Conservation (phyloP, 2,113 vertebrate genomes). For the Silurus asotus region DNA sequence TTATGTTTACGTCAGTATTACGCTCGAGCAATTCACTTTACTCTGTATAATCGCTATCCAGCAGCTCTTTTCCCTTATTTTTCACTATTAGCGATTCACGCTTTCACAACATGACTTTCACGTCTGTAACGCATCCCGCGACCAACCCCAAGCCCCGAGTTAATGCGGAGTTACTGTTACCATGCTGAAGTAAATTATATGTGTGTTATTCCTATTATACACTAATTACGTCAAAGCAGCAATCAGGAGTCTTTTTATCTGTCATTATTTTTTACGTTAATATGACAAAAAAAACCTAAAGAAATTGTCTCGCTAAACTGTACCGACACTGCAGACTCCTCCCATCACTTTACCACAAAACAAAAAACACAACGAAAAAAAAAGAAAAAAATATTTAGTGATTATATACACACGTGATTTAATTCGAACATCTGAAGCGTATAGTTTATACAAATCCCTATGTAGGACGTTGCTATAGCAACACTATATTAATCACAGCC, state of each 20-base stretch:
- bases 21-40: not conserved
- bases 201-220: not conserved
- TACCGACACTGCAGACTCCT: not conserved
- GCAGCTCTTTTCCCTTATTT: not conserved
- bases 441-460: not conserved
- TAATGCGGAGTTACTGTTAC: not conserved
- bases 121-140: not conserved
- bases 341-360: too few species aligned
- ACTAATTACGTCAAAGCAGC: not conserved
- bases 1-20: constrained; percentile 24
- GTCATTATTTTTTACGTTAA: not conserved
- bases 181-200: not conserved
- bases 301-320: not conserved
- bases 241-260: not conserved
- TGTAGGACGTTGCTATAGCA: not conserved
- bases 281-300: not conserved
- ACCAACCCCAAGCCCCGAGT: not conserved
- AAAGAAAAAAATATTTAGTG: not conserved
- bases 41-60: constrained; percentile 19
- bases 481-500: not conserved
- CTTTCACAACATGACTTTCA: not conserved
- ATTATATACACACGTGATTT: not conserved
- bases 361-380: too few species aligned
- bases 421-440: not conserved
- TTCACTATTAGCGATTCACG: not conserved